Base-by-base conservation (phyloP, 2,797 vertebrate genomes). In the Nothura maculosa region DNA sequence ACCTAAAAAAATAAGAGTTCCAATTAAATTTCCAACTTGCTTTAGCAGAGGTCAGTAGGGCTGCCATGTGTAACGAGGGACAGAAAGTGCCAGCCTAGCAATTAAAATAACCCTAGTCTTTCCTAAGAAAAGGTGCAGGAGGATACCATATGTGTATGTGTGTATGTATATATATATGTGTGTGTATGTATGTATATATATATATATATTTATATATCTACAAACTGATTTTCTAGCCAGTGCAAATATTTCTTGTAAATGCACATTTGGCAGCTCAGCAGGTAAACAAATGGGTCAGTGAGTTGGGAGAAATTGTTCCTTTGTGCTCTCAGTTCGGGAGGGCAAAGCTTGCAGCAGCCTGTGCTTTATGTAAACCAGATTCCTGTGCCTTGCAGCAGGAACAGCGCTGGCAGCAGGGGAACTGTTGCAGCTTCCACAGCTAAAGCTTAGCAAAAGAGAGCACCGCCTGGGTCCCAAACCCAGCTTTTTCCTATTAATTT, bases 401-500 rank as follows among this genome's bases (percentile, higher is more conserved):
- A 12, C 42, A 43, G 42, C 14, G 16, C 76, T 92, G 83, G 62
- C 67, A 89, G 9, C 52, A 79, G 69, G 54, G 36, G 36, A 92
- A 87, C 69, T 86, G 70, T 54, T 77, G 52, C 47, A 61, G 30
- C 57, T 89, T 87, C 89, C 72, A 57, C 0, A 0, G 73, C 60
- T 66, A 66, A 69, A 1, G 54, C 70, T 74, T 77, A 81, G 70
- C 52, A 88, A 83, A 93, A 81, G 70, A 63, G 32, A 93, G 48
- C 0, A 2, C 21, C 73, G 84, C 34, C 28, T 70, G 61, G 50
- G 82, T 63, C 32, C 63, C 30, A 60, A 64, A 25, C 84, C 48
- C 90, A 96, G 82, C 47, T 93, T 94, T 95, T 92, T 89, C 82
- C 82, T 84, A 93, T 93, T 95, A 95, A 94, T 94, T 95, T 93